Base-by-base conservation (phyloP, 2,113 vertebrate genomes). In the Sprattus sprattus region DNA sequence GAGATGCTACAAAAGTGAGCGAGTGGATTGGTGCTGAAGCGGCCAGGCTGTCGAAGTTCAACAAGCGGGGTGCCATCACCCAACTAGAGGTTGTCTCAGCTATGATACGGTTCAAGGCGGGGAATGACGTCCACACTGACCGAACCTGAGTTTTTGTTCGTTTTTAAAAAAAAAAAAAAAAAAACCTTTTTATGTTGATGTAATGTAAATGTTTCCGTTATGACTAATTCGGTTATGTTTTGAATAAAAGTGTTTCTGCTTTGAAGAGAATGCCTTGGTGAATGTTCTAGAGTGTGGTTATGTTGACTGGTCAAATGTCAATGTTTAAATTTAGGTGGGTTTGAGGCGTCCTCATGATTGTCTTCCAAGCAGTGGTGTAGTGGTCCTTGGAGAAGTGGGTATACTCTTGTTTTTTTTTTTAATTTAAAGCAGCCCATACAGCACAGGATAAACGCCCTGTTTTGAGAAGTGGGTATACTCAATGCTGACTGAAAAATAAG, bases 61-160 rank as follows among this genome's bases (percentile, higher is more conserved):
- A 89, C 64, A 39, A 84, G 78, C 50, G 44, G 13, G 22, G 85
- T 18, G 20, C 83, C 46, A 88, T 91, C 7, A 88, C 90, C 0
- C 71, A 85, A 75, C 57, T 86, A 9, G 90, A 89, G 71, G 25
- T 91, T 2, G 71, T 86, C 75, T 10, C 52, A 6, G 89, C 90
- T n/a, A 22, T 85, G 46, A 54, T 46, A 39, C 28, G 11, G 39
- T 11, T 78, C 6, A 7, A 32, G 45, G 20, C 16, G 18, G 32
- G 25, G 16, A 11, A 80, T 47, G 4, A 6, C 20, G 8, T 15
- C 1, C 71, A 67, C 28, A 39, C 28, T 13, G 0, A 0, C 32
- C 32, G n/a, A 0, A 28, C 64, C n/a, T 67, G 25, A 67, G n/a
- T 11, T 20, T 22, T 60, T 0, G 3, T 15, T 52, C 2, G 50